phyloP scores from a whole-genome alignment of 2,113 vertebrate genomes.

The Pampusana beccarii region DNA sequence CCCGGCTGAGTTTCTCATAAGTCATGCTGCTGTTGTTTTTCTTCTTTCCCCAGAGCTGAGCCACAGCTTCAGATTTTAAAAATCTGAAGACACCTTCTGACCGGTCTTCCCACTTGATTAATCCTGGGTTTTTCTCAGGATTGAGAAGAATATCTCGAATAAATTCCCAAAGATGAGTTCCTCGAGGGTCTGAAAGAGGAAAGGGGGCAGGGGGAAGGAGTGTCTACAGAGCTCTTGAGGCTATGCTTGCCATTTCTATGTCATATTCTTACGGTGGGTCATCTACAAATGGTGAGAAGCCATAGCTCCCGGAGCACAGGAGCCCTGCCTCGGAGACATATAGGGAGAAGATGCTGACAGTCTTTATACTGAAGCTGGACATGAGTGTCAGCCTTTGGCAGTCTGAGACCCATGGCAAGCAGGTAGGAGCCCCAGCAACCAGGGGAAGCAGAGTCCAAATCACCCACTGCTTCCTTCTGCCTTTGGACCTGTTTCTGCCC shows the following conservation, averaged over 20 bases:
- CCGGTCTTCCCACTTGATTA: constrained; percentile 98
- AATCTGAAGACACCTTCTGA: constrained; percentile 94
- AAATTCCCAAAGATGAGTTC: constrained; percentile 98
- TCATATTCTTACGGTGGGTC: background rate
- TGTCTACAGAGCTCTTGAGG: background rate
- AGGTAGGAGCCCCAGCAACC: background rate
- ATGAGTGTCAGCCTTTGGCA: rapidly evolving
- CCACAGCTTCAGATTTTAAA: constrained; percentile 96
- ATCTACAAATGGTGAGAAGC: background rate
- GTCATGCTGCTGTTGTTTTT: constrained; percentile 99
- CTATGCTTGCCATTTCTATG: background rate
- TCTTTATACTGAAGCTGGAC: background rate
- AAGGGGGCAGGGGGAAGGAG: background rate
- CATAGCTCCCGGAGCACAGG: background rate
- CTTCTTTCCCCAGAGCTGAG: constrained; percentile 97
- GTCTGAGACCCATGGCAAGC: background rate
- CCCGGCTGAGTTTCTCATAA: constrained; percentile 96
- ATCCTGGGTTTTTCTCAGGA: constrained; percentile 92
- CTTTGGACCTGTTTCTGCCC: background rate
- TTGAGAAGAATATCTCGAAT: constrained; percentile 95
- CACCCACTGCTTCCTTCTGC: background rate
- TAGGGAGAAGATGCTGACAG: background rate
- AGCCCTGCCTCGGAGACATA: background rate
- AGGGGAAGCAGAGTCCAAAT: background rate
- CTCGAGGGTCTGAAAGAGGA: constrained; percentile 83